Evolutionary conservation across 2,797 vertebrate genomes (phyloP), one percentile per base, ranked within the genome.

Genomic region (Galago senegalensis): DNA sequence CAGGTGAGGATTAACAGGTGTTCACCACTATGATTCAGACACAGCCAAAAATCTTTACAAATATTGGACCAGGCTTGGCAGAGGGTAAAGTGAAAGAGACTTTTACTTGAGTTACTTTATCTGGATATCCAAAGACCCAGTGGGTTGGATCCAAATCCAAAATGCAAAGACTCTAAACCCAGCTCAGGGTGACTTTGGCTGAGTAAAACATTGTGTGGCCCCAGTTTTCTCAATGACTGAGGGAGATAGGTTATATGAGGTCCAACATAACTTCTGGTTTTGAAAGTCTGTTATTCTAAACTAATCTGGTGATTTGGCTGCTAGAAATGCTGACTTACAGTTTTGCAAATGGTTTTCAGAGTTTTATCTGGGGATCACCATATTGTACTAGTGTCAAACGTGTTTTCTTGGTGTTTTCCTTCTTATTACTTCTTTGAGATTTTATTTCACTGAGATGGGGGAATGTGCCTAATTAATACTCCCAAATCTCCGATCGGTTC

Each of bases 391-490:
- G 8, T 81, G 69, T 89, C 60, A 73, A 27, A 43, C n/a, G 29
- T 46, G 25, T 63, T 73, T 89, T 60, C 37, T 70, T 86, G 73
- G 49, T 56, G 27, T 86, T 96, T 86, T 95, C 49, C 23, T 89
- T 87, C 73, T 77, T 27, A 60, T 60, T 91, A 13, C 23, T 18
- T 95, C 37, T 81, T 34, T 82, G 37, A 67, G 89, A 49, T 16
- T 86, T 93, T 63, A 76, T 95, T 88, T 89, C 80, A 84, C n/a
- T 75, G 85, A 76, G 29, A 37, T 72, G 46, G n/a, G n/a, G 34
- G 20, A 56, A n/a, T 87, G 49, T 75, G 40, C 63, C 67, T 79
- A 53, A 49, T 95, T 88, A 89, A 92, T 43, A 73, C 63, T 14
- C 25, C n/a, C 21, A 46, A 79, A 82, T 75, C 69, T 87, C 76